Evolutionary conservation across 2,113 vertebrate species (phyloP), one percentile per base, ranked within the genome.

Genomic region (Melospiza melodia): DNA sequence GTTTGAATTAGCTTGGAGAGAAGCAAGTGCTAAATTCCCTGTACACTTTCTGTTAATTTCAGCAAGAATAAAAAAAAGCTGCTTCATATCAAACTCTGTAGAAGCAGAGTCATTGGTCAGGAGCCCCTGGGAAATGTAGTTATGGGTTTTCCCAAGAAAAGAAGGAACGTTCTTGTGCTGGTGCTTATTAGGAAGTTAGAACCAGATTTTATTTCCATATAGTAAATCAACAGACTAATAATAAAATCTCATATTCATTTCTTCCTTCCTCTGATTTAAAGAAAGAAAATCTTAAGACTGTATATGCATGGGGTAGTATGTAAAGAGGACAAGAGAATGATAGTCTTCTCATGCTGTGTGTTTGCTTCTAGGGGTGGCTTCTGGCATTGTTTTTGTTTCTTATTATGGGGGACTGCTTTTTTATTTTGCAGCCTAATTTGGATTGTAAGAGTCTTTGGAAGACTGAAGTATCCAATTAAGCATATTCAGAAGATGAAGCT

Each of bases 361-460:
- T 94, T 96, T 95, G 67, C 59, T 94, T 87, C 69, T 83, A 84
- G 73, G 62, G 8, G 17, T 84, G 54, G 54, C 65, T 95, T 90
- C 72, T 82, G 57, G 51, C 67, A 43, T 93, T 87, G 57, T 75
- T 71, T 69, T 89, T 57, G 73, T 95, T 65, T 67, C 80, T 95
- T 94, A 37, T 89, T 92, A n/a, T 92, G 78, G 92, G 89, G 61
- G 37, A 78, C 61, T 89, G 85, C 59, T 78, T 72, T 96, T 89
- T 91, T 91, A 74, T 86, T 95, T 97, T 95, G 91, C 96, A 96
- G 93, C 10, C 0, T 93, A 46, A 96, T 96, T 95, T 96, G 84
- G 83, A 95, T 80, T 94, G 15, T 93, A 85, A 87, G 79, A 87
- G 67, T 94, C 78, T 94, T 61, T 80, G 90, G 76, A 95, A 96